These are phyloP conservation scores for Leucopternis melanops DNA, from an alignment of 2,113 vertebrate genomes.

Conservation along the genomic window DNA sequence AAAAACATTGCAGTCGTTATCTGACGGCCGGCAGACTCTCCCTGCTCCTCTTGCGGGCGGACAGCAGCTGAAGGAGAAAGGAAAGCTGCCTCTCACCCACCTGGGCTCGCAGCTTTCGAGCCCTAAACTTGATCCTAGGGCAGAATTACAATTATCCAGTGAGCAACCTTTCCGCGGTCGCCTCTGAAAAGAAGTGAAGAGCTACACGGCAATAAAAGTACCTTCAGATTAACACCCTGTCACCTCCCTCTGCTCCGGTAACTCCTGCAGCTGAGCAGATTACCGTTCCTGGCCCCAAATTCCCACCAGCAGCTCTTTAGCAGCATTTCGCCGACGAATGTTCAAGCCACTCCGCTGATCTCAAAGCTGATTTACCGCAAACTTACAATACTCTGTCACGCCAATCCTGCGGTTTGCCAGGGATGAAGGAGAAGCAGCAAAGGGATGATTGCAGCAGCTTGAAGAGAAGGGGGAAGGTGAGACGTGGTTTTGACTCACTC, in stretches of 20 bases:
- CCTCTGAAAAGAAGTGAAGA: not conserved
- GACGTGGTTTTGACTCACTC: not conserved
- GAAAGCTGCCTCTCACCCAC: not conserved
- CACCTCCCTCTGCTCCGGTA: not conserved
- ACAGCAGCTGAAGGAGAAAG: not conserved
- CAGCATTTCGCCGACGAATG: not conserved
- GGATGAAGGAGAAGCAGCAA: not conserved
- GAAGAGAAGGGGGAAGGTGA: not conserved
- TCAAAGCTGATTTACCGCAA: not conserved
- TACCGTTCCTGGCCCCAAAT: not conserved
- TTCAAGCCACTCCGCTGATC: not conserved
- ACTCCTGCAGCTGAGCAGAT: not conserved
- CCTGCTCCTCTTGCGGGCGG: not conserved
- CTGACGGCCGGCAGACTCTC: accelerated
- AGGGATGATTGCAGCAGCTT: not conserved
- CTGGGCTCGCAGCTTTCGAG: not conserved
- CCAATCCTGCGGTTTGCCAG: not conserved
- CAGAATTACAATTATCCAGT: not conserved
- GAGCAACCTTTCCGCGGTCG: not conserved
- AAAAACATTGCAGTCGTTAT: accelerated
- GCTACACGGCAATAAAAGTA: not conserved
- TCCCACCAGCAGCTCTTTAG: not conserved
- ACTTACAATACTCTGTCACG: not conserved
- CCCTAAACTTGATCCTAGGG: not conserved
- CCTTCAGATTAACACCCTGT: not conserved